Evolutionary conservation across 2,797 vertebrate genomes (phyloP).

Genomic region (Peromyscus nudipes): DNA sequence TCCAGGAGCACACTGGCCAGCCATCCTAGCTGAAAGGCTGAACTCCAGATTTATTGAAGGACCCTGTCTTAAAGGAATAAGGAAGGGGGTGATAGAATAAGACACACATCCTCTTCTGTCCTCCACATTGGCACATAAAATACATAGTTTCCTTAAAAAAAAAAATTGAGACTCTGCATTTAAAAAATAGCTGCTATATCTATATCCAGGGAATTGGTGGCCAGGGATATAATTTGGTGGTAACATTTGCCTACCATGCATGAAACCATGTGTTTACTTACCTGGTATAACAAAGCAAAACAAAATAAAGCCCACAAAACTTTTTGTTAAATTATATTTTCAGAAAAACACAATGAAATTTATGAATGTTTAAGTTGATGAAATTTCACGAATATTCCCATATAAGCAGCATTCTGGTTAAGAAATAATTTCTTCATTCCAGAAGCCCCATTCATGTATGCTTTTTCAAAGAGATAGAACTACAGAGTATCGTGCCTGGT

Average conservation of each 20-base stretch:
- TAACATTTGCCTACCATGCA: neutral
- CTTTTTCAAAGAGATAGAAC: neutral
- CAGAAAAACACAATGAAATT: constrained; percentile 33
- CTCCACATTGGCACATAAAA: neutral
- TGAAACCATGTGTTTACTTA: neutral
- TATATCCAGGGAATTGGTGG: neutral
- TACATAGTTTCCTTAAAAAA: neutral
- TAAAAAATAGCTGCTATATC: neutral
- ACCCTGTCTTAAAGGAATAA: neutral
- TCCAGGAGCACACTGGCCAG: neutral
- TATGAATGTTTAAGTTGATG: neutral
- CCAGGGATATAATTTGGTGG: neutral
- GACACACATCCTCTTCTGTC: neutral
- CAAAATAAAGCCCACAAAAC: neutral
- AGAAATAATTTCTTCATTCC: neutral
- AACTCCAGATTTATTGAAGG: neutral
- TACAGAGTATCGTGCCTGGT: constrained; percentile 23
- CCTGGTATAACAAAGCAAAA: neutral
- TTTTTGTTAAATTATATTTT: constrained; percentile 42
- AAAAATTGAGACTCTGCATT: neutral
- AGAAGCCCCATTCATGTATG: neutral
- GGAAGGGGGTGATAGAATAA: neutral
- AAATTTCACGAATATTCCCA: constrained; percentile 25
- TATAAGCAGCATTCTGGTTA: constrained; percentile 40
- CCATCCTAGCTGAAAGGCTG: neutral